These are phyloP conservation scores for Hemicrepidius hirtus DNA, from an alignment of 2,888 invertebrate genomes.

Conservation along the genomic window DNA sequence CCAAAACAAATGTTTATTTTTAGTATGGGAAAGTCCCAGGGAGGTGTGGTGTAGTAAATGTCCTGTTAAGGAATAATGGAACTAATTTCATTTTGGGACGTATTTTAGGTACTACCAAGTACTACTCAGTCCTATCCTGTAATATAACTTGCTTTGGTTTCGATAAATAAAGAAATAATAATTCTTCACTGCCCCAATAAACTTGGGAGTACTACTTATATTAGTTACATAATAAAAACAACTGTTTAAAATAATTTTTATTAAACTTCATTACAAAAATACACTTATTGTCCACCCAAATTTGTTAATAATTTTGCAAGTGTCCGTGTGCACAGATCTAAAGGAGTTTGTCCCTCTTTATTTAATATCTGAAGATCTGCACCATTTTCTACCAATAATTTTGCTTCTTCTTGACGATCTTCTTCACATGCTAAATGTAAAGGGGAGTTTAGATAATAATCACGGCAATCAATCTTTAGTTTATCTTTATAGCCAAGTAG, in stretches of 20 bases:
- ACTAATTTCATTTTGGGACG: no score
- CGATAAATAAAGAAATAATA: no score
- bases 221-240: background rate
- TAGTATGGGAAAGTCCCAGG: no score
- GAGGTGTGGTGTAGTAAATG: no score
- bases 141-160: no score
- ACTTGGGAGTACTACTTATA: no score
- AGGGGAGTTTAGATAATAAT: constrained; percentile 85
- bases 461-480: constrained; percentile 76
- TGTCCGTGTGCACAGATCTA: constrained; percentile 74
- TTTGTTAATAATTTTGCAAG: constrained; percentile 35
- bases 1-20: no score
- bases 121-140: no score
- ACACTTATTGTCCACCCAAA: constrained; percentile 3
- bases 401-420: constrained; percentile 80
- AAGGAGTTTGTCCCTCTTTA: constrained; percentile 80
- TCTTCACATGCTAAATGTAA: constrained; percentile 91
- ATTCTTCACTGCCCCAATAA: no score
- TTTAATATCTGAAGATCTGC: constrained; percentile 78
- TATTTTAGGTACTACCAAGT: no score
- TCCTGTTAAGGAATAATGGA: no score
- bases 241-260: background rate
- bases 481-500: constrained; percentile 76
- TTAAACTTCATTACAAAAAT: background rate
- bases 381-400: constrained; percentile 79